phyloP scores from a whole-genome alignment of 1,140 invertebrate genomes.

The Eumeta japonica region DNA sequence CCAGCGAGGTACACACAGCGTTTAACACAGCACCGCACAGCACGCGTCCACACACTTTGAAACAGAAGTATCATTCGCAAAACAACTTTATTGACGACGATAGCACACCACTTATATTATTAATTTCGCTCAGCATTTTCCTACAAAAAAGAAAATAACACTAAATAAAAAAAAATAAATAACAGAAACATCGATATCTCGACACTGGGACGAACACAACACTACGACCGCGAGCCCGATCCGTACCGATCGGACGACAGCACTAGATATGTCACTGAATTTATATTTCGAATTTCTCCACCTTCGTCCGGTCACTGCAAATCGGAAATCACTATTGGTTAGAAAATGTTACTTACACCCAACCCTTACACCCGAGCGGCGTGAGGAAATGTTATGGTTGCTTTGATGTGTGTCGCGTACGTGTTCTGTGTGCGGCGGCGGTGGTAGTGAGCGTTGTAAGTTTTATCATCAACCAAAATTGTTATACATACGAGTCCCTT shows the following conservation, averaged over 20 bases:
- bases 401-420: no score
- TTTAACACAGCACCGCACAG: constrained; percentile 7
- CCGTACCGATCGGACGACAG: no score
- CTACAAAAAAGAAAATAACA: constrained; percentile 55
- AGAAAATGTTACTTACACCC: constrained; percentile 18
- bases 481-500: no score
- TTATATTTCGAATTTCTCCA: constrained; percentile 50
- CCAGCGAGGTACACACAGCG: no score
- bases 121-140: constrained; percentile 56
- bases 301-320: constrained; percentile 55
- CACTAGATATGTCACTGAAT: constrained; percentile 25
- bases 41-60: constrained; percentile 42
- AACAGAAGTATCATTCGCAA: constrained; percentile 55
- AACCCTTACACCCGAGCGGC: no score
- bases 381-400: no score
- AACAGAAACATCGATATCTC: constrained; percentile 32
- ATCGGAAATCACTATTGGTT: constrained; percentile 55
- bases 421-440: no score
- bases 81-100: constrained; percentile 53
- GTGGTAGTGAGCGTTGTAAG: no score
- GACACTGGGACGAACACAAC: constrained; percentile 29
- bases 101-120: constrained; percentile 56
- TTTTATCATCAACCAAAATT: no score
- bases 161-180: no score
- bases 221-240: constrained; percentile 24